Evolutionary conservation across 1,140 invertebrate genomes (phyloP), one percentile per base, ranked within the genome.

Genomic region (Drosophila ogumai): DNA sequence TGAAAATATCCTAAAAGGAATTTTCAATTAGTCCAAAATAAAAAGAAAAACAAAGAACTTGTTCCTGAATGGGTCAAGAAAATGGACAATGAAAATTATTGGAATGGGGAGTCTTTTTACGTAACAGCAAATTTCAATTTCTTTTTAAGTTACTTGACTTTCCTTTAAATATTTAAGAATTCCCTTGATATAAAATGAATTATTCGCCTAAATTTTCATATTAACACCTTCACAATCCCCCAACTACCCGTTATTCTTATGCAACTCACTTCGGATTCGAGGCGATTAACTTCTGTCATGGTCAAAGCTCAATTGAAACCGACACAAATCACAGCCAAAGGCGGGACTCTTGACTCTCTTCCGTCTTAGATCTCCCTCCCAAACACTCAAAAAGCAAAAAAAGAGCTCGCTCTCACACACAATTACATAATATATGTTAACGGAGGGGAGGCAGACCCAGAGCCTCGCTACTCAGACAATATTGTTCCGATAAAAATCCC

Each of bases 401-500:
- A 34, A 54, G 50, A 36, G 17, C 19, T 54, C 2, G 15, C 54
- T 55, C 75, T 38, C 64, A 78, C 60, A 59, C 64, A 78, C 60
- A 59, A 66, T 82, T 82, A 64, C 71, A 82, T 82, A 82, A 82
- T 75, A 31, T 54, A 19, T 55, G 17, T 17, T 34, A 4, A 17
- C 12, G n/a, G 15, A 17, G 58, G 22, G 32, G 46, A 44, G 74
- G 50, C 5, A 36, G 31, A 32, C 69, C 75, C 64, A 79, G 34
- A 82, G 80, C 75, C 71, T 67, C 40, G 80, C 71, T 71, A 58
- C 47, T 56, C 40, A 28, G 55, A 47, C 69, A 80, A 74, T 77
- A 81, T 64, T 81, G 61, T 63, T 73, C 57, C 81, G 80, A 82
- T 82, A 79, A 75, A 64, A 75, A 82, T 82, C 80, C 80, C 80